Conservation (phyloP, 1,140 invertebrate species). For the Phocides pigmalion region DNA sequence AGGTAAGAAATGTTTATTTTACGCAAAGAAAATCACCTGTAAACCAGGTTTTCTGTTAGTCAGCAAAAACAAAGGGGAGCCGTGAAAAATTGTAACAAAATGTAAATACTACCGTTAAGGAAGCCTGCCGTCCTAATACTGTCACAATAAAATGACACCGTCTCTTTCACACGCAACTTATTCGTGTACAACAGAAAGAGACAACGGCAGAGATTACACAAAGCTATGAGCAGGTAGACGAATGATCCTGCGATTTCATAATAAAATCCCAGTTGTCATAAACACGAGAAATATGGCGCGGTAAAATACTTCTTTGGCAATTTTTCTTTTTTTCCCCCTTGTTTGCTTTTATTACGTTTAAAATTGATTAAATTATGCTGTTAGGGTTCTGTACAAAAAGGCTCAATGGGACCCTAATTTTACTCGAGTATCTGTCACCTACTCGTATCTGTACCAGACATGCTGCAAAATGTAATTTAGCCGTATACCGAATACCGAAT, state of each 20-base stretch:
- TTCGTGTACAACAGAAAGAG: conserved; percentile 18
- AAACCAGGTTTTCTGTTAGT: conserved; percentile 39
- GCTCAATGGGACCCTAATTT: too few species aligned
- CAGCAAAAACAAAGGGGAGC: conserved; percentile 41
- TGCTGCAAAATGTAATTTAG: too few species aligned
- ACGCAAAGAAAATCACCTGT: conserved; percentile 19
- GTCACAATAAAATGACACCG: conserved; percentile 26
- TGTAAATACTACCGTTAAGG: conserved; percentile 42
- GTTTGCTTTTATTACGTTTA: conserved; percentile 11
- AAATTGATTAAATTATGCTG: background rate
- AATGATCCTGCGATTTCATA: conserved; percentile 43
- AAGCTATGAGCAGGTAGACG: conserved; percentile 38
- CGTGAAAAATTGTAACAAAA: conserved; percentile 47
- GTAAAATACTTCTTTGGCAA: conserved; percentile 35
- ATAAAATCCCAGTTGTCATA: conserved; percentile 50
- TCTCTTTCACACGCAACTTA: background rate
- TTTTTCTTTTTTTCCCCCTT: conserved; percentile 29
- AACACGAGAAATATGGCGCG: conserved; percentile 45
- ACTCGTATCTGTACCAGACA: too few species aligned
- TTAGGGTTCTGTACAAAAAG: too few species aligned
- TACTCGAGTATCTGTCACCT: too few species aligned
- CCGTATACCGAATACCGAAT: too few species aligned
- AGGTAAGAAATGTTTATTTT: conserved; percentile 29
- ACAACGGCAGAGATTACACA: conserved; percentile 27
- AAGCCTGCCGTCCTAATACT: conserved; percentile 34